Base-by-base conservation (phyloP, 1,140 invertebrate species). In the Drosophila kepulauana region DNA sequence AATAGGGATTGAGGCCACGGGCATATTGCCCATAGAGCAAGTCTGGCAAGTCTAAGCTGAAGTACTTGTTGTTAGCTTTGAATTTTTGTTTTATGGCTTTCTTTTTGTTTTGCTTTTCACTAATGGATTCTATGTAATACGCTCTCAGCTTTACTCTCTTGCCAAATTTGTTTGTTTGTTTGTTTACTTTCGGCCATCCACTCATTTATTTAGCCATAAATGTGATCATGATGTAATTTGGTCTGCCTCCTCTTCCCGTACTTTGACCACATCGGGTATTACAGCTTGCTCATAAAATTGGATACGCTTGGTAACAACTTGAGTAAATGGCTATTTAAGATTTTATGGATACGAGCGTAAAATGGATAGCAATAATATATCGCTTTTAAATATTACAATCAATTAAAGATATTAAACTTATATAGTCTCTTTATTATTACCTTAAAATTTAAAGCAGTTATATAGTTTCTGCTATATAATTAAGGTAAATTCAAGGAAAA, bases 81-180 rank as follows among this genome's bases (percentile, higher is more conserved):
- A 8, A 15, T n/a, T 68, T 68, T 61, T 45, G 20, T 25, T 25
- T n/a, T 58, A 59, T 69, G 75, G 62, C 81, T 82, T 82, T 82
- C 81, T 43, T 43, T 41, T 41, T 8, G 7, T 79, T 81, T 81
- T 67, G 66, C 67, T 79, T 79, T 79, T 45, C 58, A 33, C 76
- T 88, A 88, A 89, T 87, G 84, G 84, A 87, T 87, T 87, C 84
- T 87, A 87, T 87, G 73, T 64, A 80, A 80, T 74, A 45, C 57
- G 62, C 72, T 75, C 70, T 66, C 43, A 58, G 51, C 71, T 61
- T 59, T 56, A 63, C 63, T 70, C 61, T 41, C 62, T 89, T 87
- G 85, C 78, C 84, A 88, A 87, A 87, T 80, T 77, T 69, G 65
- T 63, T 77, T 79, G 62, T 73, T 84, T 68, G 68, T 6, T 57